Conservation (phyloP, 1,140 invertebrate genomes). For the Dermatophagoides farinae region DNA sequence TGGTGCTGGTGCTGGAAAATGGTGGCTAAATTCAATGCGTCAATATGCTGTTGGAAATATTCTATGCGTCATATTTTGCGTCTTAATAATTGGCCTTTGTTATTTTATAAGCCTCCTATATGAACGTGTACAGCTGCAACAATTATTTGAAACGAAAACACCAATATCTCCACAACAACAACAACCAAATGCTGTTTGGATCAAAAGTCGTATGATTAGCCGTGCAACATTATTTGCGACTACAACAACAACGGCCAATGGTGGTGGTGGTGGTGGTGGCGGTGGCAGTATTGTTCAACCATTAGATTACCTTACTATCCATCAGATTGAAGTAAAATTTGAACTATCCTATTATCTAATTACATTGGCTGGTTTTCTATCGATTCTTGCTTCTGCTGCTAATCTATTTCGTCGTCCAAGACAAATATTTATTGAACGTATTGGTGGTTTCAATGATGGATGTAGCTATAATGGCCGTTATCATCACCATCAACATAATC, state of each 20-base stretch:
- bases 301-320: constrained; percentile 7
- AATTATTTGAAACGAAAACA: background rate
- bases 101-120: constrained; percentile 16
- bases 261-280: background rate
- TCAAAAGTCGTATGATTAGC: background rate
- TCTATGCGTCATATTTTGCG: constrained; percentile 15
- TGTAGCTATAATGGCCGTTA: background rate
- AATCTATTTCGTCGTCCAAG: constrained; percentile 15
- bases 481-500: background rate
- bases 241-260: background rate
- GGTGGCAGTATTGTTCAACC: constrained; percentile 3
- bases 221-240: background rate
- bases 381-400: constrained; percentile 17
- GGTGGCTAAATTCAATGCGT: constrained; percentile 13
- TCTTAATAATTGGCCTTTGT: constrained; percentile 17
- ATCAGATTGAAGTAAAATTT: constrained; percentile 17
- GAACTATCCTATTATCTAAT: constrained; percentile 19
- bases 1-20: background rate
- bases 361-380: constrained; percentile 15
- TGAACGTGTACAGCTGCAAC: constrained; percentile 16
- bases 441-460: background rate
- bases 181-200: background rate
- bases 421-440: constrained; percentile 9
- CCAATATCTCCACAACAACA: too few species aligned
- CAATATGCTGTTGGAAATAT: constrained; percentile 17